Percentiles rank a stretch among this genome's conserved stretches.
These are phyloP conservation scores for Ooceraea biroi DNA, from an alignment of 1,140 invertebrate genomes.

Conservation along the genomic window DNA sequence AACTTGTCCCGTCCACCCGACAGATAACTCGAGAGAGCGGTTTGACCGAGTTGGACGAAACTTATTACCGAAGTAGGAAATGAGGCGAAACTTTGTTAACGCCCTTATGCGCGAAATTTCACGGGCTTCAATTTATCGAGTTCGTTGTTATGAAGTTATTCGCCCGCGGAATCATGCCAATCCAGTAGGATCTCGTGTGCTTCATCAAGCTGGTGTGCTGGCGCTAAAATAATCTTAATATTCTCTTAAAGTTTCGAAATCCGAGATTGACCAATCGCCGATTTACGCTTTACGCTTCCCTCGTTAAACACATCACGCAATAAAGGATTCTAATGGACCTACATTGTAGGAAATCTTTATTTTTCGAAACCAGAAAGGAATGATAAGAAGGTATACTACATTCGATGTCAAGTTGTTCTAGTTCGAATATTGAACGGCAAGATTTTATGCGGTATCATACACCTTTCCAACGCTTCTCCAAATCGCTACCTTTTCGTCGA, in stretches of 20 bases:
- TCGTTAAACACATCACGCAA: background rate
- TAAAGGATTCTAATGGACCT: background rate
- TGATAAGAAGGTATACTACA: background rate
- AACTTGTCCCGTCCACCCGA: constrained; percentile 19
- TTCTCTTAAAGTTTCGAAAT: background rate
- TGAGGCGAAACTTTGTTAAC: constrained; percentile 54
- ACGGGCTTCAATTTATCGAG: constrained; percentile 50
- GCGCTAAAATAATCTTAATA: constrained; percentile 25
- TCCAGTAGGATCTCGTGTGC: constrained; percentile 4
- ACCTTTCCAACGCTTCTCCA: background rate
- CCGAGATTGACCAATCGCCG: background rate
- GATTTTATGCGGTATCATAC: background rate
- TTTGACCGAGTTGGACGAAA: constrained; percentile 53
- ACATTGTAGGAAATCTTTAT: background rate
- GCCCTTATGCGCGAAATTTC: constrained; percentile 53
- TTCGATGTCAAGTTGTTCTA: background rate
- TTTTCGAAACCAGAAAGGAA: background rate
- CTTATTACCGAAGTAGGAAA: constrained; percentile 59
- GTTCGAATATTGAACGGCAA: background rate
- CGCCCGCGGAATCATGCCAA: constrained; percentile 31
- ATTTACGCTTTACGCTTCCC: background rate
- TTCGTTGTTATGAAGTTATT: constrained; percentile 53
- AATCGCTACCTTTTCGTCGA: background rate
- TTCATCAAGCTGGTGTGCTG: background rate
- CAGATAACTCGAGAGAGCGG: background rate